Base-by-base conservation (phyloP, 2,113 vertebrate genomes). In the Empidonax alnorum region DNA sequence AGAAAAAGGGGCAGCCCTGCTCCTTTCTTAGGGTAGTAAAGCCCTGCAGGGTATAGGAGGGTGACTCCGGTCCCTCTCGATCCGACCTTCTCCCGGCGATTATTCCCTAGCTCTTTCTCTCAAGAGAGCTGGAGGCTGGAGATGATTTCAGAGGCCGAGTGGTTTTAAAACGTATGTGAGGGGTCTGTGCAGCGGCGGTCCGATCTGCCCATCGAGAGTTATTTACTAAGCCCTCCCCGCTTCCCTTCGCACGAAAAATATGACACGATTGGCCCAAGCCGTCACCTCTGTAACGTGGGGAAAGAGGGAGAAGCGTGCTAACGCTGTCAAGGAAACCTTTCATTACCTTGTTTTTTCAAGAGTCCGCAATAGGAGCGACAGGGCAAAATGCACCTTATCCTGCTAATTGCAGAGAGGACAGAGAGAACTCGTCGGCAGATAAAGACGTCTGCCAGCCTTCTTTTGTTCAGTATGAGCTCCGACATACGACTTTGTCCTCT, bases 261-360 rank as follows among this genome's bases (percentile, higher is more conserved):
- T 0, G 9, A 55, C 17, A 10, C 5, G 2, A 7, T 0, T 52
- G 27, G 12, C 56, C 50, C 3, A 7, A 81, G 31, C 15, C 25
- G 4, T 15, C 77, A 6, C 42, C 44, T 76, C 25, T 3, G 5
- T 47, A 50, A 27, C 1, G 8, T 20, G 33, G 16, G 30, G 28
- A 31, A 18, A n/a, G 55, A 18, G 52, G 47, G 53, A 83, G 33
- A 66, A 69, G 35, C 4, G 3, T 52, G 52, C 22, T 37, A 10
- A 35, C 25, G 1, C 20, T 31, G 37, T 7, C 16, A 14, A 3
- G 27, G 39, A 19, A 50, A 56, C 10, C 6, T 31, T 27, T 3
- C 3, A 1, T n/a, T 11, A 2, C 27, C 85, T 83, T 33, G 12
- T 74, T 81, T 77, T 74, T 77, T 74, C 47, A 3, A 39, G 47